Percentiles rank a stretch among this genome's conserved stretches.
Evolutionary conservation across 2,888 invertebrate genomes (phyloP).

Genomic region (Drosophila suboccidentalis): DNA sequence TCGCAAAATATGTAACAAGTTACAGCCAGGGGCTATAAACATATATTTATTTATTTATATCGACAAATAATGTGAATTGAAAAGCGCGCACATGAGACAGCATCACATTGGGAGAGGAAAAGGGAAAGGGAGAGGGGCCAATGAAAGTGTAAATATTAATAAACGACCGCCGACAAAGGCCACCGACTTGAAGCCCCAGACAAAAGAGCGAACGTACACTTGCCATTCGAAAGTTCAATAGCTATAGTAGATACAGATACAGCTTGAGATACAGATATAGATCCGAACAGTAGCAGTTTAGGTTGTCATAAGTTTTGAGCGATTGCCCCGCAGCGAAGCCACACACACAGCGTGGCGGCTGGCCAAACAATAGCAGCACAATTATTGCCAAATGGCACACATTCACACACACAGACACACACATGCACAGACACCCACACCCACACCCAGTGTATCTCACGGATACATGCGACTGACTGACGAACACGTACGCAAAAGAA

Average conservation of each 20-base stretch:
- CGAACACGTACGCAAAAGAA: conserved; percentile 47
- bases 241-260: conserved; percentile 25
- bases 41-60: conserved; percentile 46
- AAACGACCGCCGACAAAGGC: conserved; percentile 57
- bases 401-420: conserved; percentile 40
- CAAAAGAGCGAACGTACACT: conserved; percentile 57
- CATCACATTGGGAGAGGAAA: conserved; percentile 10
- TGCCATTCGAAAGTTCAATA: conserved; percentile 65
- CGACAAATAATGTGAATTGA: conserved; percentile 52
- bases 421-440: conserved; percentile 42
- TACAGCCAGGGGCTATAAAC: conserved; percentile 28
- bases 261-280: conserved; percentile 19
- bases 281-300: conserved; percentile 75
- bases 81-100: conserved; percentile 41
- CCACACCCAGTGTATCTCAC: conserved; percentile 44
- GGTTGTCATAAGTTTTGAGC: conserved; percentile 83
- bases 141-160: conserved; percentile 63
- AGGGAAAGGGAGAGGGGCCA: conserved; percentile 10
- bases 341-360: conserved; percentile 75
- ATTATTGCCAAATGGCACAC: conserved; percentile 79
- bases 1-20: conserved; percentile 49
- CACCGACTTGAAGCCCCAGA: conserved; percentile 35
- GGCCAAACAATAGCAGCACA: conserved; percentile 70
- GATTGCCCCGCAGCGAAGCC: conserved; percentile 81
- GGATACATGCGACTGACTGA: conserved; percentile 33